These are phyloP conservation scores for Dysidea cf. avara DNA, from an alignment of 37 sponge, comb jelly and placozoan genomes.

Conservation along the genomic window DNA sequence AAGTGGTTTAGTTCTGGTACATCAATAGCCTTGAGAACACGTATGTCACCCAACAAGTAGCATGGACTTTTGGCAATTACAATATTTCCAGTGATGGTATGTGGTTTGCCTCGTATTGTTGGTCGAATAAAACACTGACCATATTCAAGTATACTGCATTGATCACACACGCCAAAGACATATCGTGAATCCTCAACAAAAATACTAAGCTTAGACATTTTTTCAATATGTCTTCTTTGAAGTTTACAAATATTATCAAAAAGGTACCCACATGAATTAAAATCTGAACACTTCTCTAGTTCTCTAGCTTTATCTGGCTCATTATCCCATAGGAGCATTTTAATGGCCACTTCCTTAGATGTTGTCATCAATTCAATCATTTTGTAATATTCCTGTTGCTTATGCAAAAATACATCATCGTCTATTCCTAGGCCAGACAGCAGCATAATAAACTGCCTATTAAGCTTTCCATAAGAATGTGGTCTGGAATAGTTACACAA, in stretches of 20 bases:
- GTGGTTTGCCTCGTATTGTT: constrained; percentile 49
- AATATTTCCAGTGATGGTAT: constrained; percentile 38
- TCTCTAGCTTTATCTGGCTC: constrained; percentile 44
- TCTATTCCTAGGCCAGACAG: constrained; percentile 73
- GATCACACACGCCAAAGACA: constrained; percentile 87
- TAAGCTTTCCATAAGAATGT: constrained; percentile 71
- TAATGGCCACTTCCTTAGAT: constrained; percentile 47
- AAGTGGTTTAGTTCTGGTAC: constrained; percentile 48
- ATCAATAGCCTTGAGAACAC: constrained; percentile 55
- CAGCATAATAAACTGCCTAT: constrained; percentile 75
- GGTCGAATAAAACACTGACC: constrained; percentile 74
- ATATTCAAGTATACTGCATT: constrained; percentile 46
- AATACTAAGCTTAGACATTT: constrained; percentile 61
- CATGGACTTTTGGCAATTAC: constrained; percentile 71
- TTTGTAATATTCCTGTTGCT: constrained; percentile 47
- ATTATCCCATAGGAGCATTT: constrained; percentile 45
- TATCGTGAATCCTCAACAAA: constrained; percentile 68
- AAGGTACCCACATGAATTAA: constrained; percentile 1
- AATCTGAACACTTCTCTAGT: background rate
- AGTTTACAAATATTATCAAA: constrained; percentile 20
- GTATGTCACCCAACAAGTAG: constrained; percentile 76
- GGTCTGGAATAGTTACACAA: constrained; percentile 73
- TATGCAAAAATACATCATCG: constrained; percentile 55
- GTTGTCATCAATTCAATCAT: constrained; percentile 32
- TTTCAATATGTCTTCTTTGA: constrained; percentile 34